Percentiles rank a stretch among this genome's conserved stretches.
Evolutionary conservation across 64 coral and sea anemone species (phyloP).

Genomic region (Acropora yongei): DNA sequence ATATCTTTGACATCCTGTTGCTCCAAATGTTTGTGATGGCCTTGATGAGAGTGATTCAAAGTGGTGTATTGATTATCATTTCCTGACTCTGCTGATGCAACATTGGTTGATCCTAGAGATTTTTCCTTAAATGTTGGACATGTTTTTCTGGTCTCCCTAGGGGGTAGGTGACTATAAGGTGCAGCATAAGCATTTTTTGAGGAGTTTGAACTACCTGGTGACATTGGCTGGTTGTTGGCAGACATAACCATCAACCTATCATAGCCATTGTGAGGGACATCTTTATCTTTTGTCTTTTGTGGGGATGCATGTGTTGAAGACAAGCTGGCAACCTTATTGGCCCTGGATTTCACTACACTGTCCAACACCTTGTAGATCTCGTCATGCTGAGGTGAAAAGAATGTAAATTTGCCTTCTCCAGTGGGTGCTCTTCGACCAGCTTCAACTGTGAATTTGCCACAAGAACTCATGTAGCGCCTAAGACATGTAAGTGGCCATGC

Average conservation of each 20-base stretch:
- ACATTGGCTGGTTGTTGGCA: not conserved
- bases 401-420: constrained; percentile 90
- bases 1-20: not conserved
- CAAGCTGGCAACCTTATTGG: constrained; percentile 20
- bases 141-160: not conserved
- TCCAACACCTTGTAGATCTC: constrained; percentile 95
- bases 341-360: constrained; percentile 85
- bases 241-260: constrained; percentile 44
- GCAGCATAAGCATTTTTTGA: constrained; percentile 73
- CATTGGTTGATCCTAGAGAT: not conserved
- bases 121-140: not conserved
- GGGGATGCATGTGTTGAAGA: constrained; percentile 7
- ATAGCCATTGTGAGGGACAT: constrained; percentile 45
- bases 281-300: constrained; percentile 11
- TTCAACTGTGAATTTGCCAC: constrained; percentile 89
- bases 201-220: constrained; percentile 28
- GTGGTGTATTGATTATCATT: not conserved
- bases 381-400: constrained; percentile 81
- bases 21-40: not conserved
- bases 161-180: constrained; percentile 78
- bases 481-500: constrained; percentile 97
- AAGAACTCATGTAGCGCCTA: constrained; percentile 88
- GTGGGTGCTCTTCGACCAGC: constrained; percentile 94
- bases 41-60: not conserved
- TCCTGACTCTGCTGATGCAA: not conserved